Evolutionary conservation across 2,113 vertebrate species (phyloP).

Genomic region (Corythornis vintsioides): DNA sequence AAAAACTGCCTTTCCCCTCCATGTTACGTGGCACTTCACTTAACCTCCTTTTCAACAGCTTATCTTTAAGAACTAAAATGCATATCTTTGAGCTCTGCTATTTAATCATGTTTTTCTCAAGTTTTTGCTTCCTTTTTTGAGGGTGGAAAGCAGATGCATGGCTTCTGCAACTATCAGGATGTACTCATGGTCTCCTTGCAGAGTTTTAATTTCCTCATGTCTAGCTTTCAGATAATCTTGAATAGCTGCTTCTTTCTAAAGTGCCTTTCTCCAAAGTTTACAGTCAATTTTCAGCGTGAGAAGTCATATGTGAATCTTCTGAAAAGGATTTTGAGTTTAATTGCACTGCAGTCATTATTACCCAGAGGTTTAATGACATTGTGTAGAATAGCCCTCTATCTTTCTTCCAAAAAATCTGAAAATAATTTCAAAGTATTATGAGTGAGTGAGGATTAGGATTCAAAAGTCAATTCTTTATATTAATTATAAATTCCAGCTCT

Average conservation of each 20-base stretch:
- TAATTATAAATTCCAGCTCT: not conserved
- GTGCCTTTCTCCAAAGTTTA: not conserved
- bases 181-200: not conserved
- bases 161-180: not conserved
- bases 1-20: not conserved
- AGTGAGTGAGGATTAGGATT: not conserved
- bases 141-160: not conserved
- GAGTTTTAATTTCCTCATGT: conserved; percentile 23
- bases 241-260: not conserved
- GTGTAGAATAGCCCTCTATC: not conserved
- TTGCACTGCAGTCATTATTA: not conserved
- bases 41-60: not conserved
- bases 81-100: not conserved
- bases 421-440: not conserved
- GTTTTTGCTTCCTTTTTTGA: not conserved
- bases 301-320: not conserved
- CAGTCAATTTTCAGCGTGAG: not conserved
- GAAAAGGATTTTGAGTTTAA: not conserved
- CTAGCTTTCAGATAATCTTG: conserved; percentile 23
- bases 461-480: not conserved
- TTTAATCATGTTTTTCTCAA: not conserved
- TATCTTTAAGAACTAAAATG: not conserved
- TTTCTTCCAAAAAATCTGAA: not conserved
- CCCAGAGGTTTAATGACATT: not conserved
- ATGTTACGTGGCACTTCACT: not conserved